phyloP scores from a whole-genome alignment of 2,888 invertebrate species.

The Caenorhabditis panamensis region DNA sequence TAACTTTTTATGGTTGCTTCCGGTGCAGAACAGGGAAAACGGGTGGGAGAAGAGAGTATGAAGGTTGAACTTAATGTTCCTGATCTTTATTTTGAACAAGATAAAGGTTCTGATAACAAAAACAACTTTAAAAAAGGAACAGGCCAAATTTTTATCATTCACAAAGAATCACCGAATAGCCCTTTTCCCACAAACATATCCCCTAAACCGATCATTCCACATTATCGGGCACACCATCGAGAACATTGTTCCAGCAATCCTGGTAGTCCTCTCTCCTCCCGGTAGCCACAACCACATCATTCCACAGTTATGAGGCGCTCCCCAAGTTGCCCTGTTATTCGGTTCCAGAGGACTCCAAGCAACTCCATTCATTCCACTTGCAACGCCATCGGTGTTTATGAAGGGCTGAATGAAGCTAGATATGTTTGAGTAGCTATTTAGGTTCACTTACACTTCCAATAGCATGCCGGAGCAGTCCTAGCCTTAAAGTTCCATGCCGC shows the following conservation, averaged over 20 bases:
- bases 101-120: too few species aligned
- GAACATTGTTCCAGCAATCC: conserved; percentile 24
- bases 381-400: not conserved
- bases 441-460: too few species aligned
- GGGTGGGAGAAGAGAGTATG: too few species aligned
- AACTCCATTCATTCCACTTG: not conserved
- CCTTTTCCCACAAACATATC: conserved; percentile 30
- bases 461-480: too few species aligned
- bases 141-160: too few species aligned
- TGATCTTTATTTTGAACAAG: too few species aligned
- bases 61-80: too few species aligned
- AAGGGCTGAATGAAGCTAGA: conserved; percentile 2
- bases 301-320: conserved; percentile 18
- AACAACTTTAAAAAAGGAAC: too few species aligned
- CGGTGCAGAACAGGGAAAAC: too few species aligned
- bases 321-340: not conserved
- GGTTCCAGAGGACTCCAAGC: conserved; percentile 4
- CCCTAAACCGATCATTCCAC: conserved; percentile 27
- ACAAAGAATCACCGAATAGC: not conserved
- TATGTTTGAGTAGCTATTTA: too few species aligned
- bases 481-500: conserved; percentile 30
- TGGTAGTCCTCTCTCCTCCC: conserved; percentile 7
- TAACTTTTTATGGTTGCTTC: too few species aligned
- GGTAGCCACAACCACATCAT: conserved; percentile 29
- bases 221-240: conserved; percentile 23